Conservation (phyloP, 1,140 invertebrate species). For the Bicyclus anynana region DNA sequence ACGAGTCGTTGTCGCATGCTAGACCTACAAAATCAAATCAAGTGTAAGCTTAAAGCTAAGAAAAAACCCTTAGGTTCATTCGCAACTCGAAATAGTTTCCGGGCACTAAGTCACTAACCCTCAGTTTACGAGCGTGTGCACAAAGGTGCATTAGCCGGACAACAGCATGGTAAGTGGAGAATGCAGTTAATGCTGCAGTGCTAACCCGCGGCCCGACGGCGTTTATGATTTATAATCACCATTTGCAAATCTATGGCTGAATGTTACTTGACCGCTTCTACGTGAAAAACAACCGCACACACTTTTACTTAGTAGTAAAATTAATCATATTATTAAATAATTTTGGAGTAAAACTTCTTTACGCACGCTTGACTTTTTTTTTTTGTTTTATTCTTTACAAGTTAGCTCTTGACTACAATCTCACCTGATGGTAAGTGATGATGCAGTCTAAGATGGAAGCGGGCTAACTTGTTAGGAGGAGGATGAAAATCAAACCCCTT, state of each 20-base stretch:
- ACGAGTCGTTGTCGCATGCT: too few relatives aligned
- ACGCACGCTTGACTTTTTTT: too few relatives aligned
- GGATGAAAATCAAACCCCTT: too few relatives aligned
- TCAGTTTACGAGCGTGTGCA: slow-evolving; percentile 41
- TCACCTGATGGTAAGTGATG: too few relatives aligned
- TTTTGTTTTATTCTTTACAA: too few relatives aligned
- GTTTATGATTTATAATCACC: slow-evolving; percentile 62
- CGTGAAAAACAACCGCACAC: not conserved
- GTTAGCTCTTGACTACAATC: too few relatives aligned
- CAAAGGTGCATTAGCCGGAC: slow-evolving; percentile 59
- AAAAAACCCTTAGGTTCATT: not conserved
- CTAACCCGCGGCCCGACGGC: slow-evolving; percentile 27
- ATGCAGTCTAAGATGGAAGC: too few relatives aligned
- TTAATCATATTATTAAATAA: too few relatives aligned
- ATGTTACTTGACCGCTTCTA: slow-evolving; percentile 25
- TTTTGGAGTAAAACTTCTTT: too few relatives aligned
- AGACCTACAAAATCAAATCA: not conserved
- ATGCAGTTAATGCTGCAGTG: slow-evolving; percentile 28
- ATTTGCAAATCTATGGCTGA: slow-evolving; percentile 60
- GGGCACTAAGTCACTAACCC: slow-evolving; percentile 3
- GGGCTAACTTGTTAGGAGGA: too few relatives aligned
- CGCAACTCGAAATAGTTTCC: not conserved
- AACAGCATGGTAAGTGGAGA: slow-evolving; percentile 48
- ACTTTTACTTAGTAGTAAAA: not conserved
- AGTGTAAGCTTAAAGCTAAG: not conserved